These are phyloP conservation scores for Pogonocherus hispidulus DNA, from an alignment of 2,888 invertebrate species.

Conservation along the genomic window DNA sequence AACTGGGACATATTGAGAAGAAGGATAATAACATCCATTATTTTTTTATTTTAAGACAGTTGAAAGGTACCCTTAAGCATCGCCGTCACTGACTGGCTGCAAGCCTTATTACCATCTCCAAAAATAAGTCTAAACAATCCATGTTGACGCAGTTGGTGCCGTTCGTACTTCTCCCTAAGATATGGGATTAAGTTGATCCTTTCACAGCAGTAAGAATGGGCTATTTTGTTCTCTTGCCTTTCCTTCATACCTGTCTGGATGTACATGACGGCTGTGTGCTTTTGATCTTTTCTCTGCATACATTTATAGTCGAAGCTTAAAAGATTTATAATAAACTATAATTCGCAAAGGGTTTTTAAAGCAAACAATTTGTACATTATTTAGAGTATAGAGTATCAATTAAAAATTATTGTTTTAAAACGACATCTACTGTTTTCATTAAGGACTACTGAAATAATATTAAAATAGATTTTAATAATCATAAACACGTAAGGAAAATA, in stretches of 20 bases:
- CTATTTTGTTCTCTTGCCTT: constrained; percentile 42
- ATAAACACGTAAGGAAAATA: too few species aligned
- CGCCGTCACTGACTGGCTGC: constrained; percentile 38
- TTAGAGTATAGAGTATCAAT: too few species aligned
- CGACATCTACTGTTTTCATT: too few species aligned
- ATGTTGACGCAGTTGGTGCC: constrained; percentile 63
- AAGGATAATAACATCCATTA: too few species aligned
- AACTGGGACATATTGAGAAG: too few species aligned
- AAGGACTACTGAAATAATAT: too few species aligned
- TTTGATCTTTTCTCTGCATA: constrained; percentile 22
- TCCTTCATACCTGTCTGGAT: constrained; percentile 45
- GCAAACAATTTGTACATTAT: neutral
- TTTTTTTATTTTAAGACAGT: too few species aligned
- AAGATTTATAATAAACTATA: neutral
- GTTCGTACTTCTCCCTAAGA: constrained; percentile 46
- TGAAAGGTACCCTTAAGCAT: too few species aligned
- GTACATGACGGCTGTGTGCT: neutral
- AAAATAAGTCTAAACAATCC: constrained; percentile 63
- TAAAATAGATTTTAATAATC: too few species aligned
- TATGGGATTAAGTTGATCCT: constrained; percentile 54
- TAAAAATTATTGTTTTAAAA: too few species aligned
- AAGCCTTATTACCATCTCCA: constrained; percentile 55
- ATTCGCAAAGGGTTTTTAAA: neutral
- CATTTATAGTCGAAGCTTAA: neutral
- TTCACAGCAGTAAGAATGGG: constrained; percentile 41